Conservation (phyloP, 2,797 vertebrate genomes). For the Ctenosaura bakeri region DNA sequence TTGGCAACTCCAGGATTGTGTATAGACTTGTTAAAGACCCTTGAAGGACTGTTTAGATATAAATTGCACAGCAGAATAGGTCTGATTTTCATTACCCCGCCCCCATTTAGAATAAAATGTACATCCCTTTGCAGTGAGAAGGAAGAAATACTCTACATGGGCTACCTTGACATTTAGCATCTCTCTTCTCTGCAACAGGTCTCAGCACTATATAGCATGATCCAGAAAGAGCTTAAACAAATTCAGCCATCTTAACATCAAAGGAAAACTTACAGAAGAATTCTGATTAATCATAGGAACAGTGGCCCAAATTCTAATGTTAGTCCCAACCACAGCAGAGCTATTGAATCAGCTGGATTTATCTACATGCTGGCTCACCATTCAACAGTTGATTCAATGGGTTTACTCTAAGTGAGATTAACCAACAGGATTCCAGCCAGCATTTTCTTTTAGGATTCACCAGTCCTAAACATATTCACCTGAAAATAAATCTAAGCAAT, state of each 20-base stretch:
- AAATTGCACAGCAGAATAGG: neutral
- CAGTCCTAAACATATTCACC: neutral
- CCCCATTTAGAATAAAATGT: slow-evolving; percentile 35
- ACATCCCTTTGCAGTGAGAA: slow-evolving; percentile 4
- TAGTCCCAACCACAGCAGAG: too few relatives aligned
- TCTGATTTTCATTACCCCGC: neutral
- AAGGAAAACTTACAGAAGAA: neutral
- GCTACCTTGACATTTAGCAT: neutral
- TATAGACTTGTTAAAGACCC: slow-evolving; percentile 35
- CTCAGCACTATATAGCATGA: neutral
- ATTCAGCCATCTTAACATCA: neutral
- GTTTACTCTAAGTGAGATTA: too few relatives aligned
- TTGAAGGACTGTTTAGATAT: slow-evolving; percentile 36
- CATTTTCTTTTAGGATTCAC: neutral
- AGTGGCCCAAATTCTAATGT: too few relatives aligned
- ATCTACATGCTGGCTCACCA: too few relatives aligned
- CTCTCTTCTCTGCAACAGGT: neutral
- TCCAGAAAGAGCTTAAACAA: slow-evolving; percentile 5
- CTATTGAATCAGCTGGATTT: too few relatives aligned
- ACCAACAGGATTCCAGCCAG: too few relatives aligned
- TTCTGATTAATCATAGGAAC: neutral
- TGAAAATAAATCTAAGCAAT: neutral
- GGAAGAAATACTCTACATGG: neutral
- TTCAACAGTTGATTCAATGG: too few relatives aligned
- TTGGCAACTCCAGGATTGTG: slow-evolving; percentile 49